phyloP scores from a whole-genome alignment of 2,113 vertebrate genomes.

The Aphelocoma coerulescens region DNA sequence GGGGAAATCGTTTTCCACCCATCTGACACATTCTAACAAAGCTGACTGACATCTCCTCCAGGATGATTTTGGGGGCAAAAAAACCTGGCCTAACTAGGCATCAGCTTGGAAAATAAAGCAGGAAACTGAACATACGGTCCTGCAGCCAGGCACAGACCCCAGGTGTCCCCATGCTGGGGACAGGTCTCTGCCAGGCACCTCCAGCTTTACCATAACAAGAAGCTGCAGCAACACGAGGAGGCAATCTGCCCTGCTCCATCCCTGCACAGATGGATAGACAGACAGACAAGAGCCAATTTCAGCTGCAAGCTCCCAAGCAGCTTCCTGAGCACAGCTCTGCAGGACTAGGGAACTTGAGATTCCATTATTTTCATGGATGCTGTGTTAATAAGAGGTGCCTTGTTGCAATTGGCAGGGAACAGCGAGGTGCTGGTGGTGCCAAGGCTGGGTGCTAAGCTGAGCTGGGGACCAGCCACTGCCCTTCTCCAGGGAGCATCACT shows the following conservation, averaged over 20 bases:
- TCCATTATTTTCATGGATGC: not conserved
- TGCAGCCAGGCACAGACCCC: not conserved
- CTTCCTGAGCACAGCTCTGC: not conserved
- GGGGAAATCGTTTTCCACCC: not conserved
- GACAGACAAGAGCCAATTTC: not conserved
- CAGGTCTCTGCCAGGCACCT: not conserved
- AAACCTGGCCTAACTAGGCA: not conserved
- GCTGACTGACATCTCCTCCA: not conserved
- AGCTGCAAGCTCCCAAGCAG: not conserved
- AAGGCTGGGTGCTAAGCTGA: not conserved
- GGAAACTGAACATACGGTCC: rapidly evolving
- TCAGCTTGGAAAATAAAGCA: not conserved
- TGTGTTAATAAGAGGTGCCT: not conserved
- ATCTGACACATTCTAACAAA: not conserved
- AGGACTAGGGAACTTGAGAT: not conserved
- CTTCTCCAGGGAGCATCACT: not conserved
- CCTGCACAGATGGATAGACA: not conserved
- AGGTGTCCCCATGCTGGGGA: not conserved
- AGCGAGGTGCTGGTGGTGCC: rapidly evolving
- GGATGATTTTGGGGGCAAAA: not conserved
- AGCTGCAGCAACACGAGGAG: not conserved
- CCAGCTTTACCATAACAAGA: not conserved
- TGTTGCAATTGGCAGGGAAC: not conserved
- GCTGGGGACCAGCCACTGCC: not conserved
- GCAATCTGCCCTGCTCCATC: not conserved